Base-by-base conservation (phyloP, 2,797 vertebrate species). In the Poecile montanus region DNA sequence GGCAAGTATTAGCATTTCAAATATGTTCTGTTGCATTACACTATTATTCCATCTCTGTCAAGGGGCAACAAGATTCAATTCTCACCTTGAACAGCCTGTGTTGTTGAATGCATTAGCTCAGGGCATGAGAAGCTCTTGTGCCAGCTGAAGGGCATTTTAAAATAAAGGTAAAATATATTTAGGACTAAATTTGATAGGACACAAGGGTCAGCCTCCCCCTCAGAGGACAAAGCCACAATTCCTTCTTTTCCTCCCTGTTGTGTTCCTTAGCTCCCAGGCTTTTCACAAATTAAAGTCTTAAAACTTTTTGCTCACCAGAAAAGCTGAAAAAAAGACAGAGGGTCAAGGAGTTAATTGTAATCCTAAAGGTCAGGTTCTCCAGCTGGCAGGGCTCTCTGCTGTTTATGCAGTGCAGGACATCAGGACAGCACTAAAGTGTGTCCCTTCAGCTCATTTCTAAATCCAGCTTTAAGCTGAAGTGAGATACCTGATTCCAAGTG, bases 1-100 rank as follows among this genome's bases (percentile, higher is more conserved):
- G 94, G 85, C 78, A 48, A 94, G 92, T 90, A 97, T 98, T 97
- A 97, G 97, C 96, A 97, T 97, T 97, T 98, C 93, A 93, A 94
- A 97, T 96, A 70, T 45, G 85, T 95, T 95, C 95, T 44, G 79
- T 92, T 95, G 93, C 83, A 79, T 95, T 90, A 65, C 30, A 48
- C 80, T 77, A 63, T 95, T 92, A 92, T 96, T 95, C 94, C 91
- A 75, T 92, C 87, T 92, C 90, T 92, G 95, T 91, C 96, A 96
- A 95, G 94, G 96, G 96, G 95, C 93, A 93, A 88, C 50, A 56
- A 94, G 94, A 91, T 91, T 82, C 95, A 44, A 4, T 91, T 95
- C 95, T 93, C 91, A 78, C 65, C 87, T 62, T 78, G 62, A 88
- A 87, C 89, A 96, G 88, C 51, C 48, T 4, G 16, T 16, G 72